Conservation (phyloP, 2,113 vertebrate species). For the crab-eating macaque (Macaca fascicularis) region T2T-MFA8v1.1 NC_088386.1:8735001-8735500, state of each 20-base stretch:
- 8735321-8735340: fast-evolving
- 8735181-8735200: background rate
- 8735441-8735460: background rate
- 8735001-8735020: background rate
- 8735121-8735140: background rate
- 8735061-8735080: background rate
- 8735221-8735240: background rate
- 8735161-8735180: background rate
- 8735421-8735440: background rate
- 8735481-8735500: background rate
- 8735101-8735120: background rate
- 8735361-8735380: background rate
- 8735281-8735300: background rate
- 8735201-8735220: background rate
- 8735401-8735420: background rate
- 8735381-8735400: background rate
- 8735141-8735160: background rate
- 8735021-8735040: background rate
- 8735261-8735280: background rate
- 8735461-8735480: background rate
- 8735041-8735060: background rate
- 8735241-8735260: background rate
- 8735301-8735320: background rate
- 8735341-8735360: background rate
- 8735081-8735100: background rate